Base-by-base conservation (phyloP, 2,888 invertebrate genomes). In the Prosapia bicincta region DNA sequence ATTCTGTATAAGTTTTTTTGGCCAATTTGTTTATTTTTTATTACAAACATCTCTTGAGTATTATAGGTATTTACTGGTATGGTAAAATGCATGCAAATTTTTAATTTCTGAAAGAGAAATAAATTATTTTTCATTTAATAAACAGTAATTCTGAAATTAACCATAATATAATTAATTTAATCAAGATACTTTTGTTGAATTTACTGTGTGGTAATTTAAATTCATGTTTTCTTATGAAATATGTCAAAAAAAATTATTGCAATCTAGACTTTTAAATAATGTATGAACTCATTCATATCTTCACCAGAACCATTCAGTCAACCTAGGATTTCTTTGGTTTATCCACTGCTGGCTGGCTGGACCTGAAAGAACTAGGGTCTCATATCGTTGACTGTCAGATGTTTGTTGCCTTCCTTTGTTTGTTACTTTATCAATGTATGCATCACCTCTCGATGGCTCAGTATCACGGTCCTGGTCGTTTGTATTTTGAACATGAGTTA, bases 301-400 rank as follows among this genome's bases (percentile, higher is more conserved):
- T 78, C 73, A 80, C 80, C 80, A 80, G 70, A 79, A 80, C 79
- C 79, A 80, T 68, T 79, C 78, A 30, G 78, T 74, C 9, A 78
- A 76, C 28, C 77, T 72, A 77, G 78, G 69, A 28, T 74, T 72
- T 71, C 79, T 68, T 69, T 78, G 78, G 30, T 69, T 76, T 71
- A 75, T 74, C 74, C 79, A 77, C 13, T 70, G 69, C 28, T 76
- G 73, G 54, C 66, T 32, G 68, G 69, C 67, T 26, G 77, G 74
- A 9, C 78, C 78, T 67, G 79, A 78, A 26, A 79, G 69, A 5
- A 79, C 77, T 28, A 79, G 78, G 23, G 79, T 77, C 72, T 80
- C 80, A 74, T 79, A 80, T 69, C 78, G 78, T 68, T 74, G 74
- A 65, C 73, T 68, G 20, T 73, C 76, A 26, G 68, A 25, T 32